Base-by-base conservation (phyloP, 2,888 invertebrate genomes). In the Eupithecia exiguata region DNA sequence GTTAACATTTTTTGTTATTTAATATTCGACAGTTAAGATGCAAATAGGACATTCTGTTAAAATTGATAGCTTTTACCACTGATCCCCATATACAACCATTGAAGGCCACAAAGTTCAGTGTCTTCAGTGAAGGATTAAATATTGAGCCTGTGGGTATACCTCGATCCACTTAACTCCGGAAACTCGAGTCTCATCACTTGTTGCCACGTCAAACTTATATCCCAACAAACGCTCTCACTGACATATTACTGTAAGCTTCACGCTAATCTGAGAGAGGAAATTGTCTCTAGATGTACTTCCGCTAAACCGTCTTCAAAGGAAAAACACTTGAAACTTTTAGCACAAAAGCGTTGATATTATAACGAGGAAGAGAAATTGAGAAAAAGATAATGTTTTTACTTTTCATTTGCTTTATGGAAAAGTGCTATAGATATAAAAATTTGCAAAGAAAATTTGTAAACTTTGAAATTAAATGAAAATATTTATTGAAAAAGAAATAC, bases 231-330 rank as follows among this genome's bases (percentile, higher is more conserved):
- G 69, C 46, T 65, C 75, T 71, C 76, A 36, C 69, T 77, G 77
- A 79, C 78, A 75, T 77, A 80, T 79, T 80, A 75, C 74, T 68
- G 72, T 71, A 74, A 73, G 72, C 77, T 74, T 76, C 76, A 75
- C 77, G 79, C 83, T 89, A 88, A 90, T 92, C 90, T 86, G 84
- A 82, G 79, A 80, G 74, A 79, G 92, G 92, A 92, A 92, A 92
- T 92, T 91, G 89, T 89, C 86, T 84, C 83, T 83, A 87, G 87
- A 89, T 87, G 87, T 86, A 86, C 87, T 88, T 87, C 88, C 86
- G 83, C 83, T 81, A 84, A 86, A 85, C 84, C 82, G 82, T 72
- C 76, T 71, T 74, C 74, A 78, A 82, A 77, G 77, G 81, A 81
- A 79, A 72, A 77, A 76, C 72, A 78, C 73, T 77, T 69, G 67